Evolutionary conservation across 2,113 vertebrate species (phyloP), one percentile per base, ranked within the genome.

Genomic region (Paracanthobrama guichenoti): DNA sequence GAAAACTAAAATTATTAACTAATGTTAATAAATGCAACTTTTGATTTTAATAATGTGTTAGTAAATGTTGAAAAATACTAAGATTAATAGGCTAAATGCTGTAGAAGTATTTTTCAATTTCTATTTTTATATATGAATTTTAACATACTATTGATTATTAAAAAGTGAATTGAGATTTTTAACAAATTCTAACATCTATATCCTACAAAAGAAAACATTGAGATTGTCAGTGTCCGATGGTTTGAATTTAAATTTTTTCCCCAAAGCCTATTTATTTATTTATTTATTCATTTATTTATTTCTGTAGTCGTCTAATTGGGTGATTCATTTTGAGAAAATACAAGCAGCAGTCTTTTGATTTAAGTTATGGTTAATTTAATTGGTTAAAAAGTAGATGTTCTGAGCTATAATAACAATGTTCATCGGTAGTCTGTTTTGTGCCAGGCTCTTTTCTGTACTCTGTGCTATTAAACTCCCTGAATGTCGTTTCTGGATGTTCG

Each of bases 401-500:
- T 6, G 22, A 13, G 39, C 12, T 46, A 1, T 46, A 72, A 72
- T 24, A 46, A 24, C 66, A 20, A 18, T 69, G n/a, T 72, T 46
- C n/a, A 72, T 44, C 42, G 46, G 69, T 79, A 62, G 31, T 42
- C 55, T 42, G 75, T 10, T 8, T 5, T 72, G 57, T 62, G 78
- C 46, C 28, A 22, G 3, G 53, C 46, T 26, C 18, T 44, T 24
- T 57, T 42, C 22, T 14, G 0, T 46, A 46, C 31, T 79, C 9
- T 16, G 6, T 42, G 12, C 35, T 22, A 39, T 73, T 53, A 62
- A 77, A 81, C 82, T 77, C 66, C 60, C 66, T 81, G 71, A 82
- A 73, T 86, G 73, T 66, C 31, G 10, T 57, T 57, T 83, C 28
- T 77, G 64, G 59, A 16, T 48, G 72, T 78, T 82, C 35, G 81